These are phyloP conservation scores for Melanerpes aurifrons DNA, from an alignment of 2,113 vertebrate genomes.

Conservation along the genomic window DNA sequence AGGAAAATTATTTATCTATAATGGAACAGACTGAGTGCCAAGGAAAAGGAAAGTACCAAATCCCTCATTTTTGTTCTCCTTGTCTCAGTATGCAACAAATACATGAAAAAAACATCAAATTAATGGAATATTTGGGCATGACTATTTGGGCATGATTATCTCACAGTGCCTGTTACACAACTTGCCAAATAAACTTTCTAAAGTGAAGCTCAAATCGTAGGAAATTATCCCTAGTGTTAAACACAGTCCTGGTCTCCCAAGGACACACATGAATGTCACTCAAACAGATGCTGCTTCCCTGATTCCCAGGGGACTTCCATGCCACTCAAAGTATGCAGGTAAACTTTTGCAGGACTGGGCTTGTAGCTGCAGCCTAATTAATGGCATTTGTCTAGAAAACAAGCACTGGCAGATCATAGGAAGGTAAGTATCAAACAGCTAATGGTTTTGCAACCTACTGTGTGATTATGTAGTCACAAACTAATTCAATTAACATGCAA, in stretches of 20 bases:
- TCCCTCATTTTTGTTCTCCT: background rate
- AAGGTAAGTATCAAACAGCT: background rate
- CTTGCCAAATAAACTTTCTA: background rate
- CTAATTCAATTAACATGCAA: background rate
- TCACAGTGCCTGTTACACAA: background rate
- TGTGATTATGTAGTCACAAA: background rate
- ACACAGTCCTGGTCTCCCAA: background rate
- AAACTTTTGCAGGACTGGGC: background rate
- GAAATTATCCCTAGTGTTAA: background rate
- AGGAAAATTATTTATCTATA: conserved; percentile 54
- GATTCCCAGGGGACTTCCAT: background rate
- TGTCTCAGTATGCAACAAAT: background rate
- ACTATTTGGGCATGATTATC: background rate
- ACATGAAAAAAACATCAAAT: background rate
- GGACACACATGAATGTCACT: background rate
- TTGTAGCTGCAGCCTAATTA: background rate
- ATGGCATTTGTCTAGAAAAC: background rate
- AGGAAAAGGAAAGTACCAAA: conserved; percentile 27
- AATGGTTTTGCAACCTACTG: background rate
- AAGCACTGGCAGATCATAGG: background rate
- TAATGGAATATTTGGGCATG: background rate
- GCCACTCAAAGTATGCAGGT: accelerated
- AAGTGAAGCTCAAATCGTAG: background rate
- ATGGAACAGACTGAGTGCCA: background rate
- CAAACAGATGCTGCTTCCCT: background rate